Conservation (phyloP, 2,888 invertebrate species). For the Calliphora vomitoria region DNA sequence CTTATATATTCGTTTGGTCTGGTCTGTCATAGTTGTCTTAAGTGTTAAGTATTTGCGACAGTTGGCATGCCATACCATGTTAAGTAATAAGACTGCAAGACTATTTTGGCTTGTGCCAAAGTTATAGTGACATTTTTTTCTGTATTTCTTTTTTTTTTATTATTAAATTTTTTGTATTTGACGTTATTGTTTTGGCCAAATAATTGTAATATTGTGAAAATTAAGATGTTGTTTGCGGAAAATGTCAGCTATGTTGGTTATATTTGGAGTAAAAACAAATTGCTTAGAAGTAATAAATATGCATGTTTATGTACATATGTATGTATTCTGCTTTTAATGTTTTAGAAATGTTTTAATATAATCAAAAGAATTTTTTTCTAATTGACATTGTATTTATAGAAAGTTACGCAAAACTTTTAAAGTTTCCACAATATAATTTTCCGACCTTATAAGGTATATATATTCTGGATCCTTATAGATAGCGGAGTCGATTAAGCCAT, state of each 20-base stretch:
- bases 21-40: constrained; percentile 73
- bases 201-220: constrained; percentile 61
- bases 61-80: constrained; percentile 73
- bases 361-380: no score
- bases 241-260: constrained; percentile 49
- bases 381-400: no score
- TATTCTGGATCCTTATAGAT: no score
- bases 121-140: constrained; percentile 64
- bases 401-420: no score
- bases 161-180: constrained; percentile 42
- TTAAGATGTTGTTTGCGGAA: constrained; percentile 61
- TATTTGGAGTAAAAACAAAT: constrained; percentile 43
- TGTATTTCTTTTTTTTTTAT: constrained; percentile 10
- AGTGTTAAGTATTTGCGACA: constrained; percentile 74
- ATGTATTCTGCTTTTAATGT: neutral
- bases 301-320: neutral
- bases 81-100: constrained; percentile 71
- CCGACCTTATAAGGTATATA: no score
- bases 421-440: no score
- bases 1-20: constrained; percentile 51
- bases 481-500: no score
- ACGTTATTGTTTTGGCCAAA: constrained; percentile 64
- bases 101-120: constrained; percentile 73
- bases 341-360: neutral
- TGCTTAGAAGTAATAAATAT: neutral